Evolutionary conservation across 2,113 vertebrate genomes (phyloP), one percentile per base, ranked within the genome.

Genomic region (Oreochromis spilurus): DNA sequence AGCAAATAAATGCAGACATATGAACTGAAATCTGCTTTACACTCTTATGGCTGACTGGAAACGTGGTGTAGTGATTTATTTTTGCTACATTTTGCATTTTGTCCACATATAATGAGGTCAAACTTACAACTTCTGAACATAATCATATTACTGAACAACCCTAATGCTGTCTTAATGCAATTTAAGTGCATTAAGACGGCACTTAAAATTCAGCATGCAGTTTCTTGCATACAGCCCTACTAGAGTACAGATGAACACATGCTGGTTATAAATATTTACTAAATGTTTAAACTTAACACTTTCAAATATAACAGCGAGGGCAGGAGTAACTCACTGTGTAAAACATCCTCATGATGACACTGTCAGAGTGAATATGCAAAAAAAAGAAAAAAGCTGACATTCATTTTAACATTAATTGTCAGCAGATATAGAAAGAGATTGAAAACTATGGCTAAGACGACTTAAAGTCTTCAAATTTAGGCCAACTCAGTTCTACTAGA

Each of bases 1-100:
- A 13, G 62, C 81, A 88, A 82, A 86, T 70, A 84, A 12, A 85
- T 19, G 19, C 70, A 83, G 67, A 89, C 75, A 70, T 52, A 86
- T 83, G 65, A 86, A 77, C 31, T 29, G 12, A 85, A 82, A 54
- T 79, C 9, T 43, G 79, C 38, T 84, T 31, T 70, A 52, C 17
- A 40, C 36, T 82, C 24, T 17, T 19, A 77, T 31, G 24, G 45
- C 16, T 75, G 43, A 31, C 57, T 4, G 16, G 54, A 79, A 82
- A 75, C 45, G 82, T 79, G 29, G 21, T 29, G 48, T 2, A 50
- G 16, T 50, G 43, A 29, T 62, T n/a, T 62, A 14, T 48, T 26
- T 14, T 67, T 19, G 13, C 40, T 75, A 80, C 31, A 57, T 81
- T 78, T 84, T 31, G 45, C n/a, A 29, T 8, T 65, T 60, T 58